Evolutionary conservation across 64 coral and sea anemone species (phyloP), one percentile per base, ranked within the genome.

Genomic region (Stylophora pistillata): DNA sequence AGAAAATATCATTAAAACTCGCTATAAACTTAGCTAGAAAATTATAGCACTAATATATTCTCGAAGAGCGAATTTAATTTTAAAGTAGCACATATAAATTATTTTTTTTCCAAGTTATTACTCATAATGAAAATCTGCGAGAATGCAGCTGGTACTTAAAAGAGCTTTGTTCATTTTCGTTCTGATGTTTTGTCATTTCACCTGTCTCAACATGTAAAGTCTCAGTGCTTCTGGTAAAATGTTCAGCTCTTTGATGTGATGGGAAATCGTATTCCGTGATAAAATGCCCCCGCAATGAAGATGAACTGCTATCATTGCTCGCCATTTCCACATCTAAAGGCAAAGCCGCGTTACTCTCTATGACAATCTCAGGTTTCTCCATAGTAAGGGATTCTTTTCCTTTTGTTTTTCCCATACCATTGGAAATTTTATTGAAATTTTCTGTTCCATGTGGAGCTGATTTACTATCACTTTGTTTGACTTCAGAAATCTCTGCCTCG

Each of bases 51-150:
- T 47, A 47, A 47, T 47, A 47, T 3, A 47, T 47, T 47, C 37
- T 47, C 37, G 7, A 47, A 47, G 3, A 47, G 37, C 37, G 37
- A 47, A 4, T 47, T 4, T 4, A 47, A 47, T 47, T 47, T 47
- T 4, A 0, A 47, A 0, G 37, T 47, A 3, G 3, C 7, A 47
- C 37, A 47, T 7, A 47, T 47, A 47, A 47, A 47, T 4, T 47
- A 7, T 47, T 3, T 47, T 47, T 47, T 7, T 47, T 47, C 3
- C 37, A 47, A 47, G 15, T 2, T 33, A 1, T 41, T 15, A 23
- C 16, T 69, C 53, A 84, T 37, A 84, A 84, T 5, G 80, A 84
- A 84, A 84, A 84, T 84, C 80, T 69, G 25, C 80, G 32, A 16
- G 23, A 32, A 68, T 84, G 80, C 53, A 84, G 80, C 32, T 71